Percentiles rank a stretch among this genome's conserved stretches.
Conservation (phyloP, 2,113 vertebrate species). For the Vulpes ferrilata region DNA sequence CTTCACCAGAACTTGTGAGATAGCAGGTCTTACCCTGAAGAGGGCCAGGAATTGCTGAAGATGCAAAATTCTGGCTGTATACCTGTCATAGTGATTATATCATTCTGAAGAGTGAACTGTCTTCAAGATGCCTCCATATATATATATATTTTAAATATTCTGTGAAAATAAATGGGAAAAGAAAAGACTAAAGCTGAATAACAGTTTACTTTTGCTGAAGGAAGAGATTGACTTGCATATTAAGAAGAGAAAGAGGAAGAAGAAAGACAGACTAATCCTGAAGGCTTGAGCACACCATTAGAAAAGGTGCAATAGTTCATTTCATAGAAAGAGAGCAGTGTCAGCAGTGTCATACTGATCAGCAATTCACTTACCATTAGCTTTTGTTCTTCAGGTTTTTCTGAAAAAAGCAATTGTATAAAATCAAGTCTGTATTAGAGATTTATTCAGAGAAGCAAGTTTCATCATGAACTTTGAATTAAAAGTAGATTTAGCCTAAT, state of each 20-base stretch:
- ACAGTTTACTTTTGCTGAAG: neutral
- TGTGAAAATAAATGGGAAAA: neutral
- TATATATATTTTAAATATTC: neutral
- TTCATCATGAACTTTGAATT: constrained; percentile 67
- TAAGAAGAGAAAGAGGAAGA: neutral
- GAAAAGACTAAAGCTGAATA: neutral
- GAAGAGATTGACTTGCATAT: neutral
- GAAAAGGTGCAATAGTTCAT: neutral
- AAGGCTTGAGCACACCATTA: neutral
- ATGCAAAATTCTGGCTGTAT: neutral
- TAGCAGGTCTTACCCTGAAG: neutral
- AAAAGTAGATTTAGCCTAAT: constrained; percentile 64
- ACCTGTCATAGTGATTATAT: neutral
- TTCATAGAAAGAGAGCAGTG: neutral
- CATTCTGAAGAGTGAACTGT: neutral
- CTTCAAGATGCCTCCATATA: neutral
- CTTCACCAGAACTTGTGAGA: neutral
- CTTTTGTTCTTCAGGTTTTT: constrained; percentile 15
- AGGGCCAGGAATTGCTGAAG: neutral
- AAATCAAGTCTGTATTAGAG: constrained; percentile 36
- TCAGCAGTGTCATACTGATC: neutral
- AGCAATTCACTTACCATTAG: neutral
- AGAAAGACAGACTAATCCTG: neutral
- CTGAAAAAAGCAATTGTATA: neutral
- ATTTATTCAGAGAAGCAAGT: constrained; percentile 33